phyloP scores from a whole-genome alignment of 1,140 invertebrate genomes.

The Pseudomyrmex cubaensis region DNA sequence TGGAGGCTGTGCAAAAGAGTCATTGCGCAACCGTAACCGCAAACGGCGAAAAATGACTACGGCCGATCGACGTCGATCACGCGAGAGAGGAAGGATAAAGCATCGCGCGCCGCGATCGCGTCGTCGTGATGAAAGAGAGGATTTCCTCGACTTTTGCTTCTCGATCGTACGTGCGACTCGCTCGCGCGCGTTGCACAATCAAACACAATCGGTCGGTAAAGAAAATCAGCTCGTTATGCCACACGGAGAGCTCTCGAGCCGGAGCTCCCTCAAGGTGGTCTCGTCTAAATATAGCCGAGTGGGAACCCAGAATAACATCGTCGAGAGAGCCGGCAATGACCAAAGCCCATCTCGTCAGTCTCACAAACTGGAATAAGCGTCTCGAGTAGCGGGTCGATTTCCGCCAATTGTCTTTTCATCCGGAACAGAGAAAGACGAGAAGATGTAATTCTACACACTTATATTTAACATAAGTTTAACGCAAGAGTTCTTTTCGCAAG shows the following conservation, averaged over 20 bases:
- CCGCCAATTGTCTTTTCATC: slow-evolving; percentile 14
- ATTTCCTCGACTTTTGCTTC: slow-evolving; percentile 62
- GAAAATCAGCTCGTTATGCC: slow-evolving; percentile 69
- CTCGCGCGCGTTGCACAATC: slow-evolving; percentile 71
- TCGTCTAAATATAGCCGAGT: slow-evolving; percentile 81
- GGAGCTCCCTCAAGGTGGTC: slow-evolving; percentile 80
- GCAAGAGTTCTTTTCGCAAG: too few relatives aligned
- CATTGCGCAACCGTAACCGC: slow-evolving; percentile 1
- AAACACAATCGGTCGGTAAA: slow-evolving; percentile 57
- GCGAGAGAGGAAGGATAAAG: not conserved
- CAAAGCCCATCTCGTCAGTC: slow-evolving; percentile 75
- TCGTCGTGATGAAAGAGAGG: slow-evolving; percentile 27
- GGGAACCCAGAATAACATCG: slow-evolving; percentile 79
- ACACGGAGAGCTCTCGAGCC: slow-evolving; percentile 64
- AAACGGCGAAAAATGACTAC: slow-evolving; percentile 11
- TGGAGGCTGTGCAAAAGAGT: not conserved
- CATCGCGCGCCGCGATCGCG: not conserved
- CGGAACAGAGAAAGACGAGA: not conserved
- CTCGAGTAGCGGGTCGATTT: slow-evolving; percentile 63
- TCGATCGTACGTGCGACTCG: slow-evolving; percentile 28
- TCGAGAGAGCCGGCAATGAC: slow-evolving; percentile 78
- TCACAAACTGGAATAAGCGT: slow-evolving; percentile 64
- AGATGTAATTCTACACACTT: too few relatives aligned
- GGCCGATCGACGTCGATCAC: not conserved
- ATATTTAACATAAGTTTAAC: too few relatives aligned